A percentile compares a stretch with the other conserved stretches of the same genome.
Conservation (phyloP, 1,140 invertebrate genomes). For the Choristoneura fumiferana region DNA sequence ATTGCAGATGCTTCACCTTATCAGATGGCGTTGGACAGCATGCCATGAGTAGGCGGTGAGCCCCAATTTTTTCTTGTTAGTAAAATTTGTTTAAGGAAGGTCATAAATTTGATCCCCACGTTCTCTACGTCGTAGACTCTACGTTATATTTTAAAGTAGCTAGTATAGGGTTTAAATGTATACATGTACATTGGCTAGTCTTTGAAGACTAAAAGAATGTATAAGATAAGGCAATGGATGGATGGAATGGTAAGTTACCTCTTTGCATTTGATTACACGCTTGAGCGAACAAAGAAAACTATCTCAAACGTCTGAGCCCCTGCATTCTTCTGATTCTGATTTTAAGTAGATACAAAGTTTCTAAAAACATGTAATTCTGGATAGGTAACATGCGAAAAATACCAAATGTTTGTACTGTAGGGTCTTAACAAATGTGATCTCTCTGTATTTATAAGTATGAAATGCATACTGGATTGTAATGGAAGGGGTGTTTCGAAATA, state of each 20-base stretch:
- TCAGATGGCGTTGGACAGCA: constrained; percentile 56
- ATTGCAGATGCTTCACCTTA: constrained; percentile 53
- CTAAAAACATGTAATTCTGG: too few relatives aligned
- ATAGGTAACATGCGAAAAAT: too few relatives aligned
- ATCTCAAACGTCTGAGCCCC: constrained; percentile 23
- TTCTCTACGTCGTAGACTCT: not conserved
- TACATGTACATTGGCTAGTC: too few relatives aligned
- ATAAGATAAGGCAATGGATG: not conserved
- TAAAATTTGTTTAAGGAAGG: constrained; percentile 24
- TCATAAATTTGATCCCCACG: not conserved
- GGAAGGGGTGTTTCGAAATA: constrained; percentile 21
- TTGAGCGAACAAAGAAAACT: constrained; percentile 64
- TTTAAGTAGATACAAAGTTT: too few relatives aligned
- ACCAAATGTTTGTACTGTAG: constrained; percentile 1
- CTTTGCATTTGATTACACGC: constrained; percentile 58
- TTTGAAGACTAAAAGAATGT: too few relatives aligned
- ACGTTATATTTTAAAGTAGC: constrained; percentile 12
- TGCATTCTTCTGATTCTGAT: constrained; percentile 48
- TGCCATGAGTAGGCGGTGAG: too few relatives aligned
- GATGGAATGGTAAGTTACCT: constrained; percentile 23
- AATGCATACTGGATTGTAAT: not conserved
- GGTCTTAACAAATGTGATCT: too few relatives aligned
- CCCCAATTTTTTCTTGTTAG: constrained; percentile 38
- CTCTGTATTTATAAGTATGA: too few relatives aligned
- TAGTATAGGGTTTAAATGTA: not conserved